Percentiles rank a stretch among this genome's conserved stretches.
These are phyloP conservation scores for Eremobia ochroleuca DNA, from an alignment of 2,888 invertebrate species.

Conservation along the genomic window DNA sequence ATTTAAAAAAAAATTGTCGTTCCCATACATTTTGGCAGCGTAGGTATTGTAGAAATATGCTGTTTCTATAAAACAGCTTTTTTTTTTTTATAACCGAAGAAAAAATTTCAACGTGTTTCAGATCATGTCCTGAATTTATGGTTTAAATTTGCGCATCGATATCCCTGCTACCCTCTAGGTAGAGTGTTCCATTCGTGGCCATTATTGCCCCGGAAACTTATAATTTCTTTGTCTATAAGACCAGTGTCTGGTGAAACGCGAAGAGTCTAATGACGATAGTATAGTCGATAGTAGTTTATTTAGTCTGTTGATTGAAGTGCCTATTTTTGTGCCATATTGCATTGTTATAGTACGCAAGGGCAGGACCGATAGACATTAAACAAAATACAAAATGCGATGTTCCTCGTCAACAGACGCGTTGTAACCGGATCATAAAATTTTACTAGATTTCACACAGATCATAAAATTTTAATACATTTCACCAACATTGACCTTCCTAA, in stretches of 20 bases:
- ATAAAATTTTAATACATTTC: background rate
- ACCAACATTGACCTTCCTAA: background rate
- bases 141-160: background rate
- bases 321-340: constrained; percentile 5
- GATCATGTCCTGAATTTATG: background rate
- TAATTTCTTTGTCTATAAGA: background rate
- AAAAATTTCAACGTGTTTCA: background rate
- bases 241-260: background rate
- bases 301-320: constrained; percentile 9
- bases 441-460: background rate
- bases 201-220: too few species aligned
- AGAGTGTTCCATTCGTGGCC: background rate
- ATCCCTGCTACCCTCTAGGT: too few species aligned
- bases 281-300: background rate
- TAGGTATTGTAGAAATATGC: too few species aligned
- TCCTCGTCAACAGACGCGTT: background rate
- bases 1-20: too few species aligned
- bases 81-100: too few species aligned
- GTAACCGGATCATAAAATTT: background rate
- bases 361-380: background rate
- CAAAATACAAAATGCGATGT: background rate
- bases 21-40: too few species aligned
- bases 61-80: too few species aligned
- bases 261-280: background rate
- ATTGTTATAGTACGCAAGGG: constrained; percentile 1